Conservation (phyloP, 2,888 invertebrate species). For the Formica aserva region DNA sequence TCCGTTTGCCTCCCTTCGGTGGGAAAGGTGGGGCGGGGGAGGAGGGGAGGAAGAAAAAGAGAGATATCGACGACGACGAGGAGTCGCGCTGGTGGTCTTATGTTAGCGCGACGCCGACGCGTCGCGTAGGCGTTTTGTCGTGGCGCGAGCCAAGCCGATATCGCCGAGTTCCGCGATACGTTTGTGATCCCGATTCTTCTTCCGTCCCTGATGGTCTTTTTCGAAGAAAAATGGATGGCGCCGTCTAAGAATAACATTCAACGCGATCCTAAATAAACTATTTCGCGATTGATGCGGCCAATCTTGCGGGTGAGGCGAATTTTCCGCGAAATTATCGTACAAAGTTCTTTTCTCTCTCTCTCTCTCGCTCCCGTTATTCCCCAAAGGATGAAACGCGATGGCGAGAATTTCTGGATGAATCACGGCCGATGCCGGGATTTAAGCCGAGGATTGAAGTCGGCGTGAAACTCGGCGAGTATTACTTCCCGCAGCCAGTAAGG, state of each 20-base stretch:
- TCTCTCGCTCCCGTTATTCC: background rate
- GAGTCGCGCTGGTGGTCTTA: constrained; percentile 17
- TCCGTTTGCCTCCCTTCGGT: constrained; percentile 2
- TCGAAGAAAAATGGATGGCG: background rate
- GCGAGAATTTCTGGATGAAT: constrained; percentile 31
- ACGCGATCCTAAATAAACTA: constrained; percentile 7
- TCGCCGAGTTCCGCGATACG: constrained; percentile 19
- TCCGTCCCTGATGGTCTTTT: background rate
- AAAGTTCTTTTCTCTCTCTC: background rate
- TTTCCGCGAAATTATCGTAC: background rate
- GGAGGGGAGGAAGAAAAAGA: background rate
- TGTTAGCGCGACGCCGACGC: constrained; percentile 28
- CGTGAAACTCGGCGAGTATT: constrained; percentile 15
- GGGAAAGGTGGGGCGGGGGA: background rate
- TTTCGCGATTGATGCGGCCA: background rate
- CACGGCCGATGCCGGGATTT: constrained; percentile 34
- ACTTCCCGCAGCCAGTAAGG: constrained; percentile 1
- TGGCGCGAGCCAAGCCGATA: background rate
- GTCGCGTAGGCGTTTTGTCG: constrained; percentile 28
- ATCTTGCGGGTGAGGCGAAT: background rate
- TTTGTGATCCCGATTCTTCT: constrained; percentile 7
- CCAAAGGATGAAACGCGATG: constrained; percentile 14
- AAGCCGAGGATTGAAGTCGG: constrained; percentile 40
- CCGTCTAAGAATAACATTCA: background rate
- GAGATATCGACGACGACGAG: background rate